phyloP scores from a whole-genome alignment of 2,797 vertebrate genomes.

The Cossypha heuglini region DNA sequence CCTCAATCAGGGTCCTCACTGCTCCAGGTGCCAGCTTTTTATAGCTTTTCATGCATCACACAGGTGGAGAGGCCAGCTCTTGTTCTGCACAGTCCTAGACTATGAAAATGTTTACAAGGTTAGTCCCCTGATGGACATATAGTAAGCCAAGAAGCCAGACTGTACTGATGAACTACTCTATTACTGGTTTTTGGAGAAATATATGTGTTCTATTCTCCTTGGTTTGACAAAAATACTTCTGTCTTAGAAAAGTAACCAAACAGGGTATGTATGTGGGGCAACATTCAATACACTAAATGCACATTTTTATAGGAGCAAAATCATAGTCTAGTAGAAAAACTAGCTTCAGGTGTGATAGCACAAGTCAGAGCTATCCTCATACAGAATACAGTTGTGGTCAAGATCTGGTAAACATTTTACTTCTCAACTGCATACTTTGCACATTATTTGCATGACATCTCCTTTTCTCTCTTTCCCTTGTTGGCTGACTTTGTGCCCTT shows the following conservation, averaged over 20 bases:
- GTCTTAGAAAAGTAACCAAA: background rate
- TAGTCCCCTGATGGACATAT: background rate
- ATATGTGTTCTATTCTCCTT: background rate
- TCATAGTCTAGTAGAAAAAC: background rate
- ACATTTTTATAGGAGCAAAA: background rate
- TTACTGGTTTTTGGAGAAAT: background rate
- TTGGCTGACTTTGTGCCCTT: slow-evolving; percentile 19
- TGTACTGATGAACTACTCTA: background rate
- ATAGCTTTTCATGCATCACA: background rate
- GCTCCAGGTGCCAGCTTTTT: background rate
- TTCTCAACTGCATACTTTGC: slow-evolving; percentile 13
- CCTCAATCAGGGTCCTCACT: background rate
- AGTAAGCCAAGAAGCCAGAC: background rate
- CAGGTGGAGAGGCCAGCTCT: background rate
- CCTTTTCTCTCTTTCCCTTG: background rate
- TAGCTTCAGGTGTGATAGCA: background rate
- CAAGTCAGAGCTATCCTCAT: background rate
- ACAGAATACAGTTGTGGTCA: background rate
- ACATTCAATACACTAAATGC: background rate
- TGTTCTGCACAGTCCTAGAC: background rate
- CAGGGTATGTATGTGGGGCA: background rate
- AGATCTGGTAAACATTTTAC: slow-evolving; percentile 8
- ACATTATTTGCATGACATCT: slow-evolving; percentile 7
- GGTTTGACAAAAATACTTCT: background rate
- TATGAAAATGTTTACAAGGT: background rate